A percentile compares a stretch with the other conserved stretches of the same genome.
phyloP scores from a whole-genome alignment of 2,113 vertebrate species.

The Pycnonotus jocosus region DNA sequence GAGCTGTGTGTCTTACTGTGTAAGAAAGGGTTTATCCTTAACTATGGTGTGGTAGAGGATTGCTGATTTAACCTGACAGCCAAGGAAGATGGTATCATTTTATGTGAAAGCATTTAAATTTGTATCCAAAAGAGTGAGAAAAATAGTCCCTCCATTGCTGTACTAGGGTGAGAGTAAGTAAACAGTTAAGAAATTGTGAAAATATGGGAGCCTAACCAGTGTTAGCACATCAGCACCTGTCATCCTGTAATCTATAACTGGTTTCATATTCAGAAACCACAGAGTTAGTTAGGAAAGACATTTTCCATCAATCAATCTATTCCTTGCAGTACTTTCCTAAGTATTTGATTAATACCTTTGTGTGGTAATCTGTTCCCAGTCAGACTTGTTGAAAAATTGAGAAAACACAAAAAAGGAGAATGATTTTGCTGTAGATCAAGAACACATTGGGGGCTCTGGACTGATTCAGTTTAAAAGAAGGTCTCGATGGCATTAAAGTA shows the following conservation, averaged over 20 bases:
- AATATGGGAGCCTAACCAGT: background rate
- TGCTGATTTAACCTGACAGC: background rate
- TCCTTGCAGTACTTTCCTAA: background rate
- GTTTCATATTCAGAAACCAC: background rate
- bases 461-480: background rate
- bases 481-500: background rate
- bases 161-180: background rate
- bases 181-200: conserved; percentile 18
- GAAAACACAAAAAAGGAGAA: background rate
- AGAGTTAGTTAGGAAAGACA: background rate
- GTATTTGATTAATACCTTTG: background rate
- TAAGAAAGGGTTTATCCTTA: background rate
- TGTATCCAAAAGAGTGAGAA: background rate
- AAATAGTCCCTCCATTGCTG: background rate
- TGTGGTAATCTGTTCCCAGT: background rate
- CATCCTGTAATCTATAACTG: background rate
- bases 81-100: background rate
- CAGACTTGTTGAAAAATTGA: background rate
- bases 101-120: background rate
- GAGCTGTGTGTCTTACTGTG: background rate
- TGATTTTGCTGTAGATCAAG: background rate
- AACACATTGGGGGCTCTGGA: background rate
- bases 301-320: background rate
- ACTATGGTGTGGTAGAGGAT: background rate
- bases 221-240: background rate